Conservation (phyloP, 1,140 invertebrate genomes). For the Himalopsyche phryganea region DNA sequence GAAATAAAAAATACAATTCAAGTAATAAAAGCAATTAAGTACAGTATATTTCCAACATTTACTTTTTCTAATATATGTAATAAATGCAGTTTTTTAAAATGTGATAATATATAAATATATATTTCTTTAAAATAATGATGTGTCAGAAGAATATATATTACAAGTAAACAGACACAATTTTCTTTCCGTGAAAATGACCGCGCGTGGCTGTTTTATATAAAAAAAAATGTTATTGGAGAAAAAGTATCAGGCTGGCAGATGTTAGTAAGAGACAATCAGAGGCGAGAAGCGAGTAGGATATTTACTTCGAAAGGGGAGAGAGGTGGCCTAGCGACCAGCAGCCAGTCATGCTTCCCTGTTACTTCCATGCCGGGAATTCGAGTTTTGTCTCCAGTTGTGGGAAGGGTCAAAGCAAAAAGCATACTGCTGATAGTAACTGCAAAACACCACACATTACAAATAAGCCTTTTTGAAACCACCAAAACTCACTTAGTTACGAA, state of each 20-base stretch:
- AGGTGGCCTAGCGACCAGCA: slow-evolving; percentile 30
- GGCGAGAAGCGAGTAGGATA: slow-evolving; percentile 11
- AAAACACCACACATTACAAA: slow-evolving; percentile 23
- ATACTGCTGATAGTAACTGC: slow-evolving; percentile 34
- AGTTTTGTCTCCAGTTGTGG: slow-evolving; percentile 39
- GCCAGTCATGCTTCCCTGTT: slow-evolving; percentile 24
- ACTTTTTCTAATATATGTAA: too few species aligned
- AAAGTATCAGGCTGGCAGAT: not conserved
- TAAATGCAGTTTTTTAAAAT: too few species aligned
- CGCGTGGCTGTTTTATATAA: not conserved
- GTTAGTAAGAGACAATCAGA: slow-evolving; percentile 8
- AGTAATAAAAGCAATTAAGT: too few species aligned
- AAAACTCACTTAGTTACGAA: too few species aligned
- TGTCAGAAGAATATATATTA: too few species aligned
- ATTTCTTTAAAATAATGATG: too few species aligned
- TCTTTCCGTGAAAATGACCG: too few species aligned
- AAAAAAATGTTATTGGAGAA: slow-evolving; percentile 4
- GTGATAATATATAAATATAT: too few species aligned
- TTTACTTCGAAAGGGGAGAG: slow-evolving; percentile 23
- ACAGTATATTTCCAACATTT: too few species aligned
- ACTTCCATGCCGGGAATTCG: slow-evolving; percentile 19
- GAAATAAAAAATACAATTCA: too few species aligned
- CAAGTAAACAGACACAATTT: too few species aligned
- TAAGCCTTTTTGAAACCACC: too few species aligned
- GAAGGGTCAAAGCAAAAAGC: slow-evolving; percentile 49